A percentile compares a stretch with the other conserved stretches of the same genome.
phyloP scores from a whole-genome alignment of 2,888 invertebrate genomes.

The Eupeodes luniger region DNA sequence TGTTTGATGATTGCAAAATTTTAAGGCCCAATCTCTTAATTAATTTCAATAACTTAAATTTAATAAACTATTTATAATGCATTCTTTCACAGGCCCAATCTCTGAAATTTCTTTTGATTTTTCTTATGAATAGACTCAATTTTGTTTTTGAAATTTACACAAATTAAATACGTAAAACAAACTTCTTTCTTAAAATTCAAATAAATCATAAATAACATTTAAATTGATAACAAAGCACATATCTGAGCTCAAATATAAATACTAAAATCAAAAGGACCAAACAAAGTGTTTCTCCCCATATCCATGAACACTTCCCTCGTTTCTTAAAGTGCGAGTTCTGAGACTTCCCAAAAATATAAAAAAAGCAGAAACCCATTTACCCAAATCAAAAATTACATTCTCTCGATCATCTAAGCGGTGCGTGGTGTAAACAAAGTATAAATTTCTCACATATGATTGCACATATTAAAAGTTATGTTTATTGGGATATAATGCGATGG shows the following conservation, averaged over 20 bases:
- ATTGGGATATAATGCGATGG: conserved; percentile 76
- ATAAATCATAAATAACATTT: neutral
- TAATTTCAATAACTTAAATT: too few relatives aligned
- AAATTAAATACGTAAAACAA: too few relatives aligned
- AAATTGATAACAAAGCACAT: neutral
- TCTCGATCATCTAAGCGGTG: conserved; percentile 54
- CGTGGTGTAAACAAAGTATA: conserved; percentile 74
- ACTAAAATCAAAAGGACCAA: neutral
- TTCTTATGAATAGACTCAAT: too few relatives aligned
- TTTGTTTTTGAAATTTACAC: too few relatives aligned
- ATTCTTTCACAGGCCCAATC: too few relatives aligned
- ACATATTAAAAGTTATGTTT: conserved; percentile 77
- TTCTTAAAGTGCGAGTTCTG: neutral
- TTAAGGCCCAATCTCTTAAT: too few relatives aligned
- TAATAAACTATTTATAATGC: too few relatives aligned
- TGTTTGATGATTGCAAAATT: too few relatives aligned
- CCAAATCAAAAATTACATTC: conserved; percentile 73
- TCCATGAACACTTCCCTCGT: neutral
- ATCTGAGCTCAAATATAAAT: too few relatives aligned
- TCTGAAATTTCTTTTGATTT: too few relatives aligned
- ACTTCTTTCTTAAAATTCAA: too few relatives aligned
- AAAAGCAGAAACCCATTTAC: conserved; percentile 28
- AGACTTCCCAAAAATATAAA: neutral
- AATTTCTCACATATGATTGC: conserved; percentile 77
- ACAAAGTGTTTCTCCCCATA: neutral